Conservation (phyloP, 2,797 vertebrate species). For the Arrhamphus sclerolepis region DNA sequence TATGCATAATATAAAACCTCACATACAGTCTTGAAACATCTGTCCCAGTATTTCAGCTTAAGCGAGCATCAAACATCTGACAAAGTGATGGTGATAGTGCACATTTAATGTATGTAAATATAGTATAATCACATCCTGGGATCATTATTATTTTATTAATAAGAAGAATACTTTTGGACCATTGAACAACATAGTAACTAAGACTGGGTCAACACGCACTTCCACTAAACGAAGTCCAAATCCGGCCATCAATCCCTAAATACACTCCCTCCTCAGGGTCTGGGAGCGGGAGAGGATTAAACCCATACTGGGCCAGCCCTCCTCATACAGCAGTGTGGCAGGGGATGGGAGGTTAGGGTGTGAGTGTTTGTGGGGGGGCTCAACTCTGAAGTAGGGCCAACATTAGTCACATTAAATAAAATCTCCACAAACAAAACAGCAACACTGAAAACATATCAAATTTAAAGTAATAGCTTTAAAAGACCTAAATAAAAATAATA, state of each 20-base stretch:
- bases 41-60: constrained; percentile 66
- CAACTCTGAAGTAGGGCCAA: not conserved
- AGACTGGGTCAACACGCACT: constrained; percentile 9
- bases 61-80: constrained; percentile 66
- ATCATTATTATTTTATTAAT: constrained; percentile 22
- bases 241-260: constrained; percentile 11
- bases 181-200: not conserved
- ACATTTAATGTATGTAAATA: constrained; percentile 35
- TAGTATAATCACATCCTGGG: constrained; percentile 20
- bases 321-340: constrained; percentile 2
- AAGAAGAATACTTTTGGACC: not conserved
- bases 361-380: too few species aligned
- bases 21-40: constrained; percentile 67
- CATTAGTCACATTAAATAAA: constrained; percentile 4
- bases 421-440: not conserved
- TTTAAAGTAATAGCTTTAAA: not conserved
- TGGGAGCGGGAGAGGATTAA: constrained; percentile 16
- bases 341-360: too few species aligned
- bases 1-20: constrained; percentile 63
- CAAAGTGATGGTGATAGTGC: constrained; percentile 56
- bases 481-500: not conserved
- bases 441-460: not conserved
- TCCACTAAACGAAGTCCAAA: constrained; percentile 10
- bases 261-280: constrained; percentile 13
- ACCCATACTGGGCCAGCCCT: constrained; percentile 5